Conservation (phyloP, 2,113 vertebrate species). For the Engraulis encrasicolus region DNA sequence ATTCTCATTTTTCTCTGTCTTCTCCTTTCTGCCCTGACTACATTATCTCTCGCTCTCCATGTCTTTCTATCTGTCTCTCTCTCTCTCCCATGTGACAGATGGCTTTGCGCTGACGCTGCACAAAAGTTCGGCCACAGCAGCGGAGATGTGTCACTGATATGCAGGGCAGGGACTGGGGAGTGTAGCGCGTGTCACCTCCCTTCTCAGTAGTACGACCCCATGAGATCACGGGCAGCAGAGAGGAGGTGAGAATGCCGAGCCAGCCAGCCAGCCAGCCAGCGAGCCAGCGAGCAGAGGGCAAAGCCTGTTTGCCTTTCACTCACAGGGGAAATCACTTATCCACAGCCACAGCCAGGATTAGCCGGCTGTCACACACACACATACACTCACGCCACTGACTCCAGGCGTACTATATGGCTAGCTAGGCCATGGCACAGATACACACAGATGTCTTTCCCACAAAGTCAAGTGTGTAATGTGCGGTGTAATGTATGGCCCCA, state of each 20-base stretch:
- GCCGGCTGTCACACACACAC: not conserved
- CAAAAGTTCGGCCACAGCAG: slow-evolving; percentile 35
- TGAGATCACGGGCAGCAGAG: slow-evolving; percentile 1
- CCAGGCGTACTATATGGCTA: too few species aligned
- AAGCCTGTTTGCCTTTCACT: not conserved
- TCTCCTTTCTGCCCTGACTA: not conserved
- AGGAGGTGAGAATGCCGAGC: not conserved
- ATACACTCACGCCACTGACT: not conserved
- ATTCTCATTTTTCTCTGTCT: not conserved
- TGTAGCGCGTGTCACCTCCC: slow-evolving; percentile 20
- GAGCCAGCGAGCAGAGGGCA: not conserved
- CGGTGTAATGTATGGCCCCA: not conserved
- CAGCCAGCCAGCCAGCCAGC: too few species aligned
- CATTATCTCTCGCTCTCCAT: too few species aligned
- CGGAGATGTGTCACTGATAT: slow-evolving; percentile 28
- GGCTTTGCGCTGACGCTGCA: slow-evolving; percentile 44
- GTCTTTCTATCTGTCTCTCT: not conserved
- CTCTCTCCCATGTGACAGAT: slow-evolving; percentile 45
- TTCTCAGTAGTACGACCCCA: not conserved
- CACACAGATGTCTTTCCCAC: not conserved
- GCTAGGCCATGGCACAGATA: not conserved
- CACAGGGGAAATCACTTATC: slow-evolving; percentile 1
- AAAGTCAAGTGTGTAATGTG: not conserved
- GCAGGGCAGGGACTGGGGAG: slow-evolving; percentile 17
- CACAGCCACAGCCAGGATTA: not conserved